Evolutionary conservation across 2,888 invertebrate genomes (phyloP).

Genomic region (Serripes groenlandicus): DNA sequence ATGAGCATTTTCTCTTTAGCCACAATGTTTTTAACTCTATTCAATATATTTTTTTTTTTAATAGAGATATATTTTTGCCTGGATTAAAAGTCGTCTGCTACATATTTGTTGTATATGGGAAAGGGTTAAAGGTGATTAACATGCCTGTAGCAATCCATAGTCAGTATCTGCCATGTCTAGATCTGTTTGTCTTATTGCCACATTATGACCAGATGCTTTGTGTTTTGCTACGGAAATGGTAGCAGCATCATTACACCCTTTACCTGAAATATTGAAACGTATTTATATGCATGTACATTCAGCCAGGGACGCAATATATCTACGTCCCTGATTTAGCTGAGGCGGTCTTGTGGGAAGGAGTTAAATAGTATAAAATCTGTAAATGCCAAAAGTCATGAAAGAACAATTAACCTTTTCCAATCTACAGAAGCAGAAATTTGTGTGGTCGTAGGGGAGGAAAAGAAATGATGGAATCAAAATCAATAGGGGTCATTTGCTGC

Average conservation of each 20-base stretch:
- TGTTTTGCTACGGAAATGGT: slow-evolving; percentile 81
- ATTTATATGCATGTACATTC: too few species aligned
- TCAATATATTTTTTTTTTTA: not conserved
- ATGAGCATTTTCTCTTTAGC: not conserved
- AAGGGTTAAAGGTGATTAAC: not conserved
- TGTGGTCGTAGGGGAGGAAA: too few species aligned
- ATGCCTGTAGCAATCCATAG: slow-evolving; percentile 78
- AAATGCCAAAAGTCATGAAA: too few species aligned
- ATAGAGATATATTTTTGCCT: not conserved
- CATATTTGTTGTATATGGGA: not conserved
- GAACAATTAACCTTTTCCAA: too few species aligned
- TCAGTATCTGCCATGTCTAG: slow-evolving; percentile 79
- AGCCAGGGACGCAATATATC: too few species aligned
- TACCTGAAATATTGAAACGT: slow-evolving; percentile 78
- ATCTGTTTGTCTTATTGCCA: slow-evolving; percentile 80
- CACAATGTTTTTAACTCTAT: not conserved
- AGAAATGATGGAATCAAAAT: too few species aligned
- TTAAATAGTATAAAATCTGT: too few species aligned
- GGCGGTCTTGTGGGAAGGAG: too few species aligned
- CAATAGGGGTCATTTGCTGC: too few species aligned
- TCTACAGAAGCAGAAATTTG: too few species aligned
- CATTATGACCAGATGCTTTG: slow-evolving; percentile 74
- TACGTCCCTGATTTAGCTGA: too few species aligned
- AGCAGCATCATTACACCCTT: slow-evolving; percentile 79
- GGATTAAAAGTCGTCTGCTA: not conserved